Conservation (phyloP, 1,140 invertebrate genomes). For the Berghia stephanieae region DNA sequence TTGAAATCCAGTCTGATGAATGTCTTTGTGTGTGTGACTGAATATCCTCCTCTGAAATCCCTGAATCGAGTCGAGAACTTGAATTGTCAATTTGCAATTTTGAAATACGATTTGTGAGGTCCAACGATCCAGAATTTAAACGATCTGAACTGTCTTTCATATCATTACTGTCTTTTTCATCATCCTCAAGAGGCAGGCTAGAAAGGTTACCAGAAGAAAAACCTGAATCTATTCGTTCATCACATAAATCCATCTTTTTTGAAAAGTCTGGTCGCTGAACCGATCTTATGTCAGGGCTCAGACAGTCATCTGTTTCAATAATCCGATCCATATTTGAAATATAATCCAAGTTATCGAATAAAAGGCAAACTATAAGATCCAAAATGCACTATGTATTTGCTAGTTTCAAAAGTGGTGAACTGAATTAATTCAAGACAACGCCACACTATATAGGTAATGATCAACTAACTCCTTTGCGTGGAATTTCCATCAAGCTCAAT, state of each 20-base stretch:
- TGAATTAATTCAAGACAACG: neutral
- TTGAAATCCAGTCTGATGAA: too few relatives aligned
- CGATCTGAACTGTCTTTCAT: neutral
- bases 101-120: neutral
- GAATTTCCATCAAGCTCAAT: neutral
- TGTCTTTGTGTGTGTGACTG: too few relatives aligned
- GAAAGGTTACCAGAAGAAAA: neutral
- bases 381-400: neutral
- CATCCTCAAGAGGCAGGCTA: neutral
- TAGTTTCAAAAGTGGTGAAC: neutral
- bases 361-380: neutral
- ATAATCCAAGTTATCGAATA: neutral
- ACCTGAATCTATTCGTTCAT: conserved; percentile 20
- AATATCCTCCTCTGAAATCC: conserved; percentile 1
- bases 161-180: neutral
- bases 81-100: neutral
- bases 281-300: neutral
- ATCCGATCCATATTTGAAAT: neutral
- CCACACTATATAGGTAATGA: neutral
- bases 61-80: conserved; percentile 20
- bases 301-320: neutral
- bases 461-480: neutral
- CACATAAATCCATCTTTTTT: neutral
- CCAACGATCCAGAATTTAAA: neutral
- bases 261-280: neutral